Evolutionary conservation across 1,140 invertebrate species (phyloP).

Genomic region (Drosophila insularis): DNA sequence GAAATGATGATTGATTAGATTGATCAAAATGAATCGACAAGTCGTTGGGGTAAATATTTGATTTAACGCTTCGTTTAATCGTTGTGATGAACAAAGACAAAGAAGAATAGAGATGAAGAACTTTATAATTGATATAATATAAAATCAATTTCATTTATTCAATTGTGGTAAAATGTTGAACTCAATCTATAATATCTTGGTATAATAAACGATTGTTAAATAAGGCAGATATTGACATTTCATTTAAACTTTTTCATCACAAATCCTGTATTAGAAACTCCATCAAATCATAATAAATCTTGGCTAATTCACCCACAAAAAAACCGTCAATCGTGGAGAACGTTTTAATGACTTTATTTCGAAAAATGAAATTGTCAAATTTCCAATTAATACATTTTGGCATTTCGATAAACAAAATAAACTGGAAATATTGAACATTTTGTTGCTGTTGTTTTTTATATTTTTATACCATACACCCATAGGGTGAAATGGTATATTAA

Average conservation of each 20-base stretch:
- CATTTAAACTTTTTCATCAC: not conserved
- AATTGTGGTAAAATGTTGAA: not conserved
- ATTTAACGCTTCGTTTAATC: constrained; percentile 55
- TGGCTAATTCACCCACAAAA: no score
- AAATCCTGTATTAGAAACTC: not conserved
- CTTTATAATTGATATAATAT: constrained; percentile 1
- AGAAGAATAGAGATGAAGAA: not conserved
- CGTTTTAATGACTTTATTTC: constrained; percentile 1
- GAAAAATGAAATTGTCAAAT: not conserved
- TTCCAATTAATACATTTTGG: constrained; percentile 7
- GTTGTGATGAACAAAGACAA: not conserved
- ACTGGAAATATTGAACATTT: not conserved
- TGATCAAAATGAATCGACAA: constrained; percentile 53
- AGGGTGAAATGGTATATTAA: no score
- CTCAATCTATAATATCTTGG: no score
- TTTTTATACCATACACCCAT: no score
- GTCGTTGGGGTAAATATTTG: constrained; percentile 53
- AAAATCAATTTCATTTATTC: not conserved
- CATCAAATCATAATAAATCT: not conserved
- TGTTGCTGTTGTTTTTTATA: not conserved
- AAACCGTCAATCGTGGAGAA: not conserved
- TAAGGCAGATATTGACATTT: not conserved
- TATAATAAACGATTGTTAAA: not conserved
- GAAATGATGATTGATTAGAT: constrained; percentile 73
- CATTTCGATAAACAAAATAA: constrained; percentile 1